Percentiles rank a stretch among this genome's conserved stretches.
Evolutionary conservation across 2,888 invertebrate species (phyloP).

Genomic region (Pinctada fucata): DNA sequence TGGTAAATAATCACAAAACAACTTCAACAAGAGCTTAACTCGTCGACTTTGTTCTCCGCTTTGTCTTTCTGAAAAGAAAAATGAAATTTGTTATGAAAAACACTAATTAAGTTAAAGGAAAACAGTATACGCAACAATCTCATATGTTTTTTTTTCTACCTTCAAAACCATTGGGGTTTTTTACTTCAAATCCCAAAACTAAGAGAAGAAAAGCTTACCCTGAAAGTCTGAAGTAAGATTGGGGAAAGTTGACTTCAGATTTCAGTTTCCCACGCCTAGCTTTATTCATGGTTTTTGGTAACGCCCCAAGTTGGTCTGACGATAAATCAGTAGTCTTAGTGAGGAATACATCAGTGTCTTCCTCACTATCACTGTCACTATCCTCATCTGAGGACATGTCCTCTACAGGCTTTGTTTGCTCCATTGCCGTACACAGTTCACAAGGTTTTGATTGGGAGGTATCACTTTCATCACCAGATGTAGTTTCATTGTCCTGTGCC

Average conservation of each 20-base stretch:
- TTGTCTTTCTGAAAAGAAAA: no score
- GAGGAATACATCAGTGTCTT: conserved; percentile 33
- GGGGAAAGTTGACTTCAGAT: background rate
- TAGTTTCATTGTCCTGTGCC: background rate
- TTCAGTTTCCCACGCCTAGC: conserved; percentile 7
- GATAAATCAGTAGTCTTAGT: conserved; percentile 36
- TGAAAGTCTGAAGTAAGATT: background rate
- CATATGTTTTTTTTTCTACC: no score
- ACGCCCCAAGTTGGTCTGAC: conserved; percentile 1
- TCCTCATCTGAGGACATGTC: conserved; percentile 3
- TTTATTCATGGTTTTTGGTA: conserved; percentile 1
- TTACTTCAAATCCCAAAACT: background rate
- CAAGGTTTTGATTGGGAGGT: conserved; percentile 21
- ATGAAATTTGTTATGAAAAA: no score
- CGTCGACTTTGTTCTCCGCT: no score
- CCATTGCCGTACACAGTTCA: conserved; percentile 6
- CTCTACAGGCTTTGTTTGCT: conserved; percentile 13
- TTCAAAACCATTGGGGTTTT: background rate
- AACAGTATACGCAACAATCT: no score
- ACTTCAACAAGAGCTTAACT: no score
- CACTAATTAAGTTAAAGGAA: no score
- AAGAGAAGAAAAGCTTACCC: background rate
- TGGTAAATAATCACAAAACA: no score
- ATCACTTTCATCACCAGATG: conserved; percentile 21
- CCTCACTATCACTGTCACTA: conserved; percentile 20